A percentile compares a stretch with the other conserved stretches of the same genome.
phyloP scores from a whole-genome alignment of 1,140 invertebrate genomes.

The Aphaenogaster ashmeadi region DNA sequence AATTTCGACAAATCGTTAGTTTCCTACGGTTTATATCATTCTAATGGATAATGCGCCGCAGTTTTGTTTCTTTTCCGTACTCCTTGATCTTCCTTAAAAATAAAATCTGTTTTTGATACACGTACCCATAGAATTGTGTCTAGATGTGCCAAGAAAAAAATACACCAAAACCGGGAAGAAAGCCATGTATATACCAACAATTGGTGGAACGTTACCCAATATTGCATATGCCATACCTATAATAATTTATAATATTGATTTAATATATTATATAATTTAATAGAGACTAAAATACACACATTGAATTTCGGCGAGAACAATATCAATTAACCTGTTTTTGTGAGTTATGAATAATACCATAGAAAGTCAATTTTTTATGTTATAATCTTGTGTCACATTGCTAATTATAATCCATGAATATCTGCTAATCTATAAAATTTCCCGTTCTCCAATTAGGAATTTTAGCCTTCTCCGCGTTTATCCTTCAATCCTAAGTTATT shows the following conservation, averaged over 20 bases:
- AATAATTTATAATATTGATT: slow-evolving; percentile 4
- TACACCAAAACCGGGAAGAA: slow-evolving; percentile 97
- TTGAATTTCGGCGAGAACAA: neutral
- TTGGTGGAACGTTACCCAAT: slow-evolving; percentile 94
- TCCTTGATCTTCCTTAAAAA: neutral
- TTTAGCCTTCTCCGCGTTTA: neutral
- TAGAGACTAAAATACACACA: neutral
- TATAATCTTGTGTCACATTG: neutral
- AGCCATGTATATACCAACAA: slow-evolving; percentile 97
- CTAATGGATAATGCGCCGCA: neutral
- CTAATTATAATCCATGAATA: neutral
- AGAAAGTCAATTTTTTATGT: neutral
- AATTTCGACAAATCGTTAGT: slow-evolving; percentile 22
- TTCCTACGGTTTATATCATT: neutral
- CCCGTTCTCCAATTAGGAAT: neutral
- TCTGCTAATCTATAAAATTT: slow-evolving; percentile 5
- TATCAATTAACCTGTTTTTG: neutral
- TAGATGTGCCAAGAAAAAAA: slow-evolving; percentile 96
- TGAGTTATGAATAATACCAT: neutral
- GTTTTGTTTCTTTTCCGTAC: neutral
- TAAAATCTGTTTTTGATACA: neutral
- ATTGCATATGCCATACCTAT: slow-evolving; percentile 97
- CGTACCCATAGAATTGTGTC: slow-evolving; percentile 96
- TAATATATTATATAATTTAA: neutral
- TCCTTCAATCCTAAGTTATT: neutral